phyloP scores from a whole-genome alignment of 2,888 invertebrate genomes.

The Petrolisthes manimaculis region DNA sequence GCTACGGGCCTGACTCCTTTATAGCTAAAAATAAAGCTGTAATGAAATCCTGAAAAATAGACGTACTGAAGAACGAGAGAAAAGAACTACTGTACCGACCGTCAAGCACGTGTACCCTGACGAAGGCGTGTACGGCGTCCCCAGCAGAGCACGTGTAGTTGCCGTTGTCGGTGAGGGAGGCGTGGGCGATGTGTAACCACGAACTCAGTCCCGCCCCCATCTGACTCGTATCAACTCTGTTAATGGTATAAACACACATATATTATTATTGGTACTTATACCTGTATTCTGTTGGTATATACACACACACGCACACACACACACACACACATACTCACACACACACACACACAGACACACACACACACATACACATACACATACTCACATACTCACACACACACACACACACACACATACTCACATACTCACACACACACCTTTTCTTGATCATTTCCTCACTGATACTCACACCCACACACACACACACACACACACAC shows the following conservation, averaged over 20 bases:
- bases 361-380: constrained; percentile 10
- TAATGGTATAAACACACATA: neutral
- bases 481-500: neutral
- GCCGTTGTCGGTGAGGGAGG: constrained; percentile 36
- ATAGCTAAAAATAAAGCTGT: too few relatives aligned
- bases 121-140: constrained; percentile 28
- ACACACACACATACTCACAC: too few relatives aligned
- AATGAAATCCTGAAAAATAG: too few relatives aligned
- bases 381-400: neutral
- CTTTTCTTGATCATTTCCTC: neutral
- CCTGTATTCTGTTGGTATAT: neutral
- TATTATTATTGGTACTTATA: too few relatives aligned
- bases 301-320: constrained; percentile 10
- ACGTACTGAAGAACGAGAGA: neutral
- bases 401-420: too few relatives aligned
- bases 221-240: constrained; percentile 43
- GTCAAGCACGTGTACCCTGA: constrained; percentile 40
- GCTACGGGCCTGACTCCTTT: too few relatives aligned
- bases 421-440: too few relatives aligned
- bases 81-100: neutral
- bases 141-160: constrained; percentile 50
- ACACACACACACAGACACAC: neutral
- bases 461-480: constrained; percentile 1
- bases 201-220: constrained; percentile 43
- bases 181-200: constrained; percentile 55